Evolutionary conservation across 2,113 vertebrate species (phyloP).

Genomic region (Drymodes brunneopygia): DNA sequence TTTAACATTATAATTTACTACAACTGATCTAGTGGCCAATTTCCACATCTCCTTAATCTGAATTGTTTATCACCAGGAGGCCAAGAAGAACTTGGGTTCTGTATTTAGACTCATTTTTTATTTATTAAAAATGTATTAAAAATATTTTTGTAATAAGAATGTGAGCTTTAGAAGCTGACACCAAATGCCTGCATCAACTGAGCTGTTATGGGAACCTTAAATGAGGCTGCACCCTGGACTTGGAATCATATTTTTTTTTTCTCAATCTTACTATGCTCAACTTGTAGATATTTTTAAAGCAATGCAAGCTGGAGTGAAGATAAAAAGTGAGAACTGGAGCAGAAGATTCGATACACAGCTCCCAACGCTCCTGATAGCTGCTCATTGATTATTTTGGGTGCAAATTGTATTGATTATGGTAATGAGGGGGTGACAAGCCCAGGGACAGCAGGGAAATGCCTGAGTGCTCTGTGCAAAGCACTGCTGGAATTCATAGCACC

Average conservation of each 20-base stretch:
- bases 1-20: neutral
- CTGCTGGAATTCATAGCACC: neutral
- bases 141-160: neutral
- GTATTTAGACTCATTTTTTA: neutral
- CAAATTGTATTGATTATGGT: constrained; percentile 12
- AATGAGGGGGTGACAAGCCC: neutral
- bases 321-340: neutral
- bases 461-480: neutral
- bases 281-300: neutral
- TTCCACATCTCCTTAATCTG: neutral
- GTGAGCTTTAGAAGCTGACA: neutral
- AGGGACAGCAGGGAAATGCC: neutral
- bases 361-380: rapidly evolving
- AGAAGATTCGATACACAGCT: neutral
- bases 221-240: neutral
- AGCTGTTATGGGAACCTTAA: neutral
- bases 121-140: neutral
- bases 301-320: neutral
- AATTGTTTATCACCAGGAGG: neutral
- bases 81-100: neutral
- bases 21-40: neutral
- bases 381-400: neutral
- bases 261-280: neutral
- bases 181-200: neutral
- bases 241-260: neutral